A percentile compares a stretch with the other conserved stretches of the same genome.
Conservation (phyloP, 1,140 invertebrate genomes). For the Alviniconcha marisindica region DNA sequence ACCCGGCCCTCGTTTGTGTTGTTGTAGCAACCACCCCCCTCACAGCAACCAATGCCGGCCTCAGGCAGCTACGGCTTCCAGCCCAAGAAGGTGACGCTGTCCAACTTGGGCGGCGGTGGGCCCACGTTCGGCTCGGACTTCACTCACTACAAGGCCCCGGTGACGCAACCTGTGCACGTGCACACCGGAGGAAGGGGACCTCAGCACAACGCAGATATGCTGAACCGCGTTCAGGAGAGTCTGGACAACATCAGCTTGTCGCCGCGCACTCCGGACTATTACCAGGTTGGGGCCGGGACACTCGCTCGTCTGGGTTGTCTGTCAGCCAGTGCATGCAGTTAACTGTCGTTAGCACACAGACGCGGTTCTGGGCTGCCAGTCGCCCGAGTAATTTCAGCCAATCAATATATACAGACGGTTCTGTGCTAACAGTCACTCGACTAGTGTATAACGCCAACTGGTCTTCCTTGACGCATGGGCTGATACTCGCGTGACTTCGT, state of each 20-base stretch:
- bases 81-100: conserved; percentile 63
- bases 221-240: conserved; percentile 50
- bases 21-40: conserved; percentile 42
- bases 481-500: no score
- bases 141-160: not conserved
- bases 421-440: no score
- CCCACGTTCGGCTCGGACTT: conserved; percentile 62
- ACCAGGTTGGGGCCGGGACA: conserved; percentile 23
- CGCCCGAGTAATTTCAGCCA: no score
- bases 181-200: conserved; percentile 28
- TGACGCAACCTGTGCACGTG: conserved; percentile 7
- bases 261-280: conserved; percentile 46
- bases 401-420: no score
- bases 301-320: no score
- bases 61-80: conserved; percentile 57
- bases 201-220: conserved; percentile 33
- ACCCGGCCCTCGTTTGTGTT: no score
- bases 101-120: conserved; percentile 62
- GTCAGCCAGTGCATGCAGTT: no score
- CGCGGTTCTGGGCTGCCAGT: no score
- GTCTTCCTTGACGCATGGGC: no score
- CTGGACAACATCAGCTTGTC: conserved; percentile 52
- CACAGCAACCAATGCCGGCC: conserved; percentile 40
- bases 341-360: no score
- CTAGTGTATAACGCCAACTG: no score